Conservation (phyloP, 1,140 invertebrate genomes). For the Zaprionus vittiger region DNA sequence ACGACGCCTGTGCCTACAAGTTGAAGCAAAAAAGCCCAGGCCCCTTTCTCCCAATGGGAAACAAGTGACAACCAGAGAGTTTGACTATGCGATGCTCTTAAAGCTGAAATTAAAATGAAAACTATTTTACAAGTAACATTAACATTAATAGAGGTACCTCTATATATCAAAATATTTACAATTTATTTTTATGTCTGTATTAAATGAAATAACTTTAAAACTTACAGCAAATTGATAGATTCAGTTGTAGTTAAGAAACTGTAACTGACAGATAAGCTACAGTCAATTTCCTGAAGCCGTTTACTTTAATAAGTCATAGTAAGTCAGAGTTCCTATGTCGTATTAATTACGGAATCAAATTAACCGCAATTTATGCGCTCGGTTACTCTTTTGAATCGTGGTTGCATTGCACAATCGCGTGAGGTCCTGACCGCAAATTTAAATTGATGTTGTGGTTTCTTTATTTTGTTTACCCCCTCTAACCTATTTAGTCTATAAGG, state of each 20-base stretch:
- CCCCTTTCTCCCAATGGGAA: not conserved
- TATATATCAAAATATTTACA: no score
- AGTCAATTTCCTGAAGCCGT: not conserved
- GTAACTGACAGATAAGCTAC: not conserved
- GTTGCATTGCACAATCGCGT: not conserved
- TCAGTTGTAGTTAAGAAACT: not conserved
- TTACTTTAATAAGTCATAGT: not conserved
- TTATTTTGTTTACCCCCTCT: not conserved
- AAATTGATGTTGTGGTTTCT: constrained; percentile 58
- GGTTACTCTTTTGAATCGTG: constrained; percentile 1
- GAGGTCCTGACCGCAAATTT: constrained; percentile 45
- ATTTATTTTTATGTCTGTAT: no score
- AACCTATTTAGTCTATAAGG: not conserved
- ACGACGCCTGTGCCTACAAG: not conserved
- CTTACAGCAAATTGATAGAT: no score
- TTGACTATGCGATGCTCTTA: not conserved
- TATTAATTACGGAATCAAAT: constrained; percentile 50
- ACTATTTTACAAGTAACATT: no score
- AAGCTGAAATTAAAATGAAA: no score
- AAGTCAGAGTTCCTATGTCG: constrained; percentile 31
- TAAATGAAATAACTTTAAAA: no score
- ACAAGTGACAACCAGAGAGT: not conserved
- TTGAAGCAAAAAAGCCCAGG: not conserved
- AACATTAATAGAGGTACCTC: no score
- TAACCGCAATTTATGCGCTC: constrained; percentile 38